A percentile compares a stretch with the other conserved stretches of the same genome.
Conservation (phyloP, 2,113 vertebrate genomes). For the Alouatta palliata region DNA sequence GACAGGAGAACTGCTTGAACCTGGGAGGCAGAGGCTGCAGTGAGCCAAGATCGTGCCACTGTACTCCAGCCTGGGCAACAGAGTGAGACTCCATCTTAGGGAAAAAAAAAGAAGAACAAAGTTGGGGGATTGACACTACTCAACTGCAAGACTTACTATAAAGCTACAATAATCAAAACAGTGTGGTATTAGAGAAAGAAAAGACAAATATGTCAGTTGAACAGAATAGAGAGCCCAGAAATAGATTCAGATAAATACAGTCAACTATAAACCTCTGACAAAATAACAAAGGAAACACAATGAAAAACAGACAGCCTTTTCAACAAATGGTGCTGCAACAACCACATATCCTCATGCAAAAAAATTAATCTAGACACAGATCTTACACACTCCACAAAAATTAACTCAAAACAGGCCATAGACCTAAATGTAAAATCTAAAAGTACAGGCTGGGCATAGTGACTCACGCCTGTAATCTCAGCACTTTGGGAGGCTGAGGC, state of each 20-base stretch:
- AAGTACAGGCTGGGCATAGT: no score
- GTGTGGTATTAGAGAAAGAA: not conserved
- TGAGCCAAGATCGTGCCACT: not conserved
- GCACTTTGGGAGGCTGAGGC: no score
- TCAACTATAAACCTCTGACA: not conserved
- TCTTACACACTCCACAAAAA: not conserved
- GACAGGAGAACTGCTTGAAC: not conserved
- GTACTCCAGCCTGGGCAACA: not conserved
- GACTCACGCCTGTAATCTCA: no score
- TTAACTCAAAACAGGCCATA: not conserved
- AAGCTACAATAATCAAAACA: not conserved
- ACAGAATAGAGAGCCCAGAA: not conserved
- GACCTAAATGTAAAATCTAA: not conserved
- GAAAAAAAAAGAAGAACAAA: not conserved
- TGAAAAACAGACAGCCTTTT: not conserved
- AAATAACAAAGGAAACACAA: not conserved
- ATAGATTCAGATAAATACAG: not conserved
- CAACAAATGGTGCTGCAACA: not conserved
- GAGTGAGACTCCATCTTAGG: not conserved
- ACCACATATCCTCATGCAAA: not conserved
- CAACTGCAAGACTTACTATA: not conserved
- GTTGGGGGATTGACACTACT: not conserved
- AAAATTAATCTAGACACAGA: not conserved
- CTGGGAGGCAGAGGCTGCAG: not conserved
- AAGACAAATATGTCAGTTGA: not conserved